Base-by-base conservation (phyloP, 2,888 invertebrate genomes). In the Caenorhabditis uteleia region DNA sequence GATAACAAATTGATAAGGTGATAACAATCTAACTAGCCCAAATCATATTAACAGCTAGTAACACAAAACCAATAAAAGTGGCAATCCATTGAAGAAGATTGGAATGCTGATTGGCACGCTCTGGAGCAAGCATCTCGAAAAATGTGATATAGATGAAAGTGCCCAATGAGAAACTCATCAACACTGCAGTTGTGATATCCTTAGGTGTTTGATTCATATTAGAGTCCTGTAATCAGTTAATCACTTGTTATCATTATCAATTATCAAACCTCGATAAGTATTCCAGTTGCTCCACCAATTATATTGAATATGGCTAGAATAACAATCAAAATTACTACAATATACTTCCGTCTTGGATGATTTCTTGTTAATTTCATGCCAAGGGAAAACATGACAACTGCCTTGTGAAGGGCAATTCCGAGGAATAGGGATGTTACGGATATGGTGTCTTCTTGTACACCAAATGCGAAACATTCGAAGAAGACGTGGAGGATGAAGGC, bases 401-500 rank as follows among this genome's bases (percentile, higher is more conserved):
- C 73, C 36, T 78, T 78, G 53, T 78, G 78, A 14, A 75, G 45
- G 20, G 72, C 72, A 44, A 78, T 77, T 44, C 78, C 77, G 47
- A 77, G 68, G 56, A 78, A 78, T 3, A 78, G 58, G 1, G 77
- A 71, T 0, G 73, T 60, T 12, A 74, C 60, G 20, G 68, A 61
- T 23, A 73, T 42, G 2, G 65, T 43, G 34, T 66, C 62, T 25
- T 70, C 67, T 59, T 76, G 70, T 27, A 76, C 68, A 23, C 78
- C 78, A 53, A 78, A 78, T 0, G 78, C 79, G 47, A 79, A 78
- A 33, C 79, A 77, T 42, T 79, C 79, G 39, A 79, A 61, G 44
- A 68, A 64, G 10, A 65, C 68, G 62, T 79, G 79, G 23, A 77
- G 65, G 6, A 77, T 43, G 33, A 79, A 66, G 7, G 79, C 78